Conservation (phyloP, 2,888 invertebrate genomes). For the Phalera bucephala region DNA sequence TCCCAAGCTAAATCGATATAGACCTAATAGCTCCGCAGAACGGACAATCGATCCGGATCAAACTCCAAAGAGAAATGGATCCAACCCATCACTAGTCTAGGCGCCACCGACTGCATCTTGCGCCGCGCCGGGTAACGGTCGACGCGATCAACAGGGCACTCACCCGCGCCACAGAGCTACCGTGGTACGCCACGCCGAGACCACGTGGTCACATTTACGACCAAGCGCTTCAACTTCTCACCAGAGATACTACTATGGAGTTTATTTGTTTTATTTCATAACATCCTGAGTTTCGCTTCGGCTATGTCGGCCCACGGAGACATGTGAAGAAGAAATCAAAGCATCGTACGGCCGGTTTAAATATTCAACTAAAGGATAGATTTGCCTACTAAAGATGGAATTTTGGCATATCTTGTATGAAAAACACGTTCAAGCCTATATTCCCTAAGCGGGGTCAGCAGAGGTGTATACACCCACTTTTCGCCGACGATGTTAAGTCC, state of each 20-base stretch:
- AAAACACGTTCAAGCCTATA: no score
- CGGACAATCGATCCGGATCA: no score
- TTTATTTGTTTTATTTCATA: slow-evolving; percentile 39
- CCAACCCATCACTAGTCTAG: slow-evolving; percentile 3
- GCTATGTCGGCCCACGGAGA: slow-evolving; percentile 6
- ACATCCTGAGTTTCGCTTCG: slow-evolving; percentile 35
- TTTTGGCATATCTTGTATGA: no score
- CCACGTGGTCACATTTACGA: slow-evolving; percentile 35
- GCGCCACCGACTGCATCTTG: slow-evolving; percentile 30
- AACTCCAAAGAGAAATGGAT: slow-evolving; percentile 5
- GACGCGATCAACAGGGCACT: slow-evolving; percentile 48
- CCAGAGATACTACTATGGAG: slow-evolving; percentile 7
- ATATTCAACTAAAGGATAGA: no score
- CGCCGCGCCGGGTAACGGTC: slow-evolving; percentile 43
- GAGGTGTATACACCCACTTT: no score
- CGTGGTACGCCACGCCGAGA: slow-evolving; percentile 37
- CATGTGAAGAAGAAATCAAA: not conserved
- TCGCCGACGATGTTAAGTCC: no score
- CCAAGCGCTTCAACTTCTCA: slow-evolving; percentile 21
- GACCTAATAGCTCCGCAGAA: no score
- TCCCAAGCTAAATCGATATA: no score
- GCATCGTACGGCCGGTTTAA: no score
- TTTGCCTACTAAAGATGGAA: no score
- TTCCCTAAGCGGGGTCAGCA: no score
- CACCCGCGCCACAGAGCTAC: slow-evolving; percentile 48